These are phyloP conservation scores for Trididemnum nubilum DNA, from an alignment of 23 tunicate genomes.

Conservation along the genomic window DNA sequence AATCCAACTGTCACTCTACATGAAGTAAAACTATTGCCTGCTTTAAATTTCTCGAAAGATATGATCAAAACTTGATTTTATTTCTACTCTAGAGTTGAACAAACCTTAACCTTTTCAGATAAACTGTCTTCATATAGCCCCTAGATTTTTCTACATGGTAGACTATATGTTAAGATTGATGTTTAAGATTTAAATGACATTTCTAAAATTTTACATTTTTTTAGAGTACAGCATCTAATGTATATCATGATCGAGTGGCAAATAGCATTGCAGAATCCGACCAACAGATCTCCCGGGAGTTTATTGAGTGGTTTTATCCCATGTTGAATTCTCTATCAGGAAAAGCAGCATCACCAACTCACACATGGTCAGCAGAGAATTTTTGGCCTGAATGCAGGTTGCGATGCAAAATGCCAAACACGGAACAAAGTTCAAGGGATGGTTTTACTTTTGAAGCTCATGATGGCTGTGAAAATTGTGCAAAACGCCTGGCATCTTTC, in stretches of 20 bases:
- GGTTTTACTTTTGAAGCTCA: background rate
- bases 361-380: background rate
- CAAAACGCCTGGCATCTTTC: slow-evolving; percentile 26
- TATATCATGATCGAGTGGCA: slow-evolving; percentile 2
- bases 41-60: too few relatives aligned
- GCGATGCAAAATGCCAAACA: background rate
- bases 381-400: slow-evolving; percentile 30
- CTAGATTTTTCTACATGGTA: too few relatives aligned
- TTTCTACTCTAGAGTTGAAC: too few relatives aligned
- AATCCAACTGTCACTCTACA: too few relatives aligned
- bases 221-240: slow-evolving; percentile 1
- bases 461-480: background rate
- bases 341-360: background rate
- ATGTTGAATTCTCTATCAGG: slow-evolving; percentile 39
- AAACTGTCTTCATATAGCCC: too few relatives aligned
- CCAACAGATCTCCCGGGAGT: slow-evolving; percentile 40
- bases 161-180: too few relatives aligned
- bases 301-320: slow-evolving; percentile 68
- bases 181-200: too few relatives aligned
- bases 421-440: background rate
- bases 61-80: too few relatives aligned
- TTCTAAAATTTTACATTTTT: too few relatives aligned
- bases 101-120: too few relatives aligned
- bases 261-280: slow-evolving; percentile 12
- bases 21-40: too few relatives aligned